Base-by-base conservation (phyloP, 2,888 invertebrate genomes). In the Mythimna lalbum region DNA sequence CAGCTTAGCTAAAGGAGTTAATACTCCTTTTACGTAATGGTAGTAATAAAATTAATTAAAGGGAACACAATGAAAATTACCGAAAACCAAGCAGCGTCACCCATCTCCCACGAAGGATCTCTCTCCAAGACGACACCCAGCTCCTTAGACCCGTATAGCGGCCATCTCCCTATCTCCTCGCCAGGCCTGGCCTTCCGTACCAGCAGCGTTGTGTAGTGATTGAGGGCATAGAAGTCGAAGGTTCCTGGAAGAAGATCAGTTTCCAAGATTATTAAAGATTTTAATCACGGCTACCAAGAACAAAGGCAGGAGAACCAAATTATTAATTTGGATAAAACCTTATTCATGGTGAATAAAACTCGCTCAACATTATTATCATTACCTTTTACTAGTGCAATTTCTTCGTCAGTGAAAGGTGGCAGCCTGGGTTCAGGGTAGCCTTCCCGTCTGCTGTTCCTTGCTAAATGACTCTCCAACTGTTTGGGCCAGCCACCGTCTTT, bases 61-160 rank as follows among this genome's bases (percentile, higher is more conserved):
- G 33, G 33, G 9, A 33, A 33, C 33, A 33, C 33, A 33, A 7
- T 33, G 9, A 43, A 49, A 49, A 49, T 53, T 55, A 55, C 55
- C 55, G 55, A 19, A 31, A 55, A 55, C 55, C 55, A 55, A 55
- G 19, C 55, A n/a, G 31, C 10, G 19, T 55, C 55, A 33, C 31
- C 55, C 1, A 10, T 31, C 55, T 55, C 55, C 55, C 55, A 55
- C 31, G 55, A n/a, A 19, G 55, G 55, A 19, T 55, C 55, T 19
- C 4, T 4, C 9, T 55, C 55, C 10, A 55, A 17, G 4, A 55
- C 55, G 31, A 55, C n/a, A 4, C 55, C 31, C 31, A 55, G 31
- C 31, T 55, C 55, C 31, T 55, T n/a, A 1, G 55, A 55, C 1
- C 55, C 55, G 9, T 55, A 55, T 0, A 55, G 31, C 55, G 55